phyloP scores from a whole-genome alignment of 2,113 vertebrate genomes.

The Paracanthobrama guichenoti region DNA sequence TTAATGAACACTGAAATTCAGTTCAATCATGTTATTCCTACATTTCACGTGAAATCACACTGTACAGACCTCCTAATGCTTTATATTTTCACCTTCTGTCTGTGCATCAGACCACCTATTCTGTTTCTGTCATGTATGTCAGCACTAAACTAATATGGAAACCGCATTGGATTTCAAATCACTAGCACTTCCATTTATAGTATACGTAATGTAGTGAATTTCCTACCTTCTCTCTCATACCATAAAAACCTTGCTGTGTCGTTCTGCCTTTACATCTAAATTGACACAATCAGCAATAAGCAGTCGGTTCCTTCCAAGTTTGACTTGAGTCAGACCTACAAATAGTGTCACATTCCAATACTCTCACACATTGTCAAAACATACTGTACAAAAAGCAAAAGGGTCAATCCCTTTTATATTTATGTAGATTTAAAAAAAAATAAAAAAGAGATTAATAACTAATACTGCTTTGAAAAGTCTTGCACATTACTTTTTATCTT shows the following conservation, averaged over 20 bases:
- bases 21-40: background rate
- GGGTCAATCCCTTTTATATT: conserved; percentile 33
- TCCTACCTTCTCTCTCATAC: background rate
- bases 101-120: conserved; percentile 11
- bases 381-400: conserved; percentile 27
- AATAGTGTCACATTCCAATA: conserved; percentile 45
- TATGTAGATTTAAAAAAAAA: conserved; percentile 15
- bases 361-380: conserved; percentile 34
- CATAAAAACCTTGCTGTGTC: conserved; percentile 22
- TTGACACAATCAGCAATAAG: background rate
- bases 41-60: background rate
- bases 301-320: conserved; percentile 34
- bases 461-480: conserved; percentile 56
- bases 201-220: background rate
- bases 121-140: conserved; percentile 7
- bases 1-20: background rate
- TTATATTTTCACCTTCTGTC: background rate
- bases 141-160: conserved; percentile 18
- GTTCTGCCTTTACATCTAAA: conserved; percentile 34
- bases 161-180: conserved; percentile 19
- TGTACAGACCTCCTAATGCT: background rate
- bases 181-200: background rate
- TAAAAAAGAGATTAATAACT: background rate
- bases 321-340: conserved; percentile 51
- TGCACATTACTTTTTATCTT: conserved; percentile 56